These are phyloP conservation scores for Drosophila ezoana DNA, from an alignment of 2,888 invertebrate genomes.

Conservation along the genomic window DNA sequence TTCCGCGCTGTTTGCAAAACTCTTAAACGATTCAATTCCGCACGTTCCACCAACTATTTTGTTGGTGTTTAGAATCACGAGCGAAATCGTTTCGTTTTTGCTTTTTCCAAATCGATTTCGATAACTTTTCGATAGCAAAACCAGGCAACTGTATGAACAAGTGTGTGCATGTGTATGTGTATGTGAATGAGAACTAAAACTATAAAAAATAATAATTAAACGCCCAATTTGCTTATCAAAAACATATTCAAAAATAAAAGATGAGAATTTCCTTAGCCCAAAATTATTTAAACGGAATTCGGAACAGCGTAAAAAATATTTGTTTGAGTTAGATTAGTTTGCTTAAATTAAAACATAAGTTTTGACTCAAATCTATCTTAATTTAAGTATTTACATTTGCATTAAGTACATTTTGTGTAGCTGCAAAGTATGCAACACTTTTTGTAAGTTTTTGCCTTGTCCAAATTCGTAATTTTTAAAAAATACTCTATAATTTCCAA, in stretches of 20 bases:
- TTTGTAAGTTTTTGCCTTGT: slow-evolving; percentile 16
- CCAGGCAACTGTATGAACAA: neutral
- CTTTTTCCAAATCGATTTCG: slow-evolving; percentile 11
- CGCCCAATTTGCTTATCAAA: slow-evolving; percentile 9
- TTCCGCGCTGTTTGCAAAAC: neutral
- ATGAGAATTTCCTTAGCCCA: neutral
- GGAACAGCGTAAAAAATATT: neutral
- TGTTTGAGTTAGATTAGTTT: no score
- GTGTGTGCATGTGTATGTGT: slow-evolving; percentile 1
- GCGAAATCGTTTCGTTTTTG: slow-evolving; percentile 17
- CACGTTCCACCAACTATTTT: slow-evolving; percentile 21
- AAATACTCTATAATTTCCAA: no score
- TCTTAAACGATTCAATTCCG: slow-evolving; percentile 22
- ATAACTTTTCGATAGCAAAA: slow-evolving; percentile 1
- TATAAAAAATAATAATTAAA: neutral
- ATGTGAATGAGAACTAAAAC: neutral
- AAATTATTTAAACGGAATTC: slow-evolving; percentile 9
- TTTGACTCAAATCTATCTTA: neutral
- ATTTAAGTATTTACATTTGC: neutral
- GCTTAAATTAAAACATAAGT: neutral
- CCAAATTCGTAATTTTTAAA: neutral
- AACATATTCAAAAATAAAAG: neutral
- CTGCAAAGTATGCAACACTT: slow-evolving; percentile 23
- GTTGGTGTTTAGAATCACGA: slow-evolving; percentile 36
- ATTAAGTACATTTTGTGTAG: neutral